phyloP scores from a whole-genome alignment of 2,113 vertebrate genomes.

The Rattus rattus region DNA sequence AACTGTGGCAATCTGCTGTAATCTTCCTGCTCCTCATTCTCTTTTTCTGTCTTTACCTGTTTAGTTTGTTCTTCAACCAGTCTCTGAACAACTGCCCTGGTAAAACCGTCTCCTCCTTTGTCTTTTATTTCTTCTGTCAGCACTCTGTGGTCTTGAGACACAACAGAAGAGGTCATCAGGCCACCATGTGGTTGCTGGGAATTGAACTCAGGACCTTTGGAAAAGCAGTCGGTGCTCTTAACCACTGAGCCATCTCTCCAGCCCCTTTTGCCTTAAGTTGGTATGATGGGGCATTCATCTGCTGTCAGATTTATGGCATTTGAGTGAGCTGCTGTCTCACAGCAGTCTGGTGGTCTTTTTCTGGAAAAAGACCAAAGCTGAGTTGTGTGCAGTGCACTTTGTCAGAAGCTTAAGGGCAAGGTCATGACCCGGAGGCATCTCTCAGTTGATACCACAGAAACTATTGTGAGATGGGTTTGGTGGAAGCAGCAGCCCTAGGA shows the following conservation, averaged over 20 bases:
- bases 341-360: neutral
- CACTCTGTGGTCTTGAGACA: too few species aligned
- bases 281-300: neutral
- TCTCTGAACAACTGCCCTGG: too few species aligned
- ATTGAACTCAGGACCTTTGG: too few species aligned
- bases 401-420: neutral
- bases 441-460: neutral
- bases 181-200: neutral
- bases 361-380: neutral
- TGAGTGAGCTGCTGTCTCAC: neutral
- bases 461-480: neutral
- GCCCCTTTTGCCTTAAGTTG: neutral
- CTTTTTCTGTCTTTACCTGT: too few species aligned
- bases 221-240: too few species aligned
- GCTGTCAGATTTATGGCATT: neutral
- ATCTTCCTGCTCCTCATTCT: too few species aligned
- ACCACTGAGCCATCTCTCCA: too few species aligned
- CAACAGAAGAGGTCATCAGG: too few species aligned
- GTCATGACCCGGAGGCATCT: neutral
- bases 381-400: neutral
- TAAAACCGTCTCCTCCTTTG: too few species aligned
- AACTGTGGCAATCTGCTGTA: too few species aligned
- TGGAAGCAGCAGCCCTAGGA: neutral
- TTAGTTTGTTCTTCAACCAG: too few species aligned
- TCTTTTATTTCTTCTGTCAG: too few species aligned